These are phyloP conservation scores for Bubalus kerabau DNA, from an alignment of 2,113 vertebrate genomes.

Conservation along the genomic window DNA sequence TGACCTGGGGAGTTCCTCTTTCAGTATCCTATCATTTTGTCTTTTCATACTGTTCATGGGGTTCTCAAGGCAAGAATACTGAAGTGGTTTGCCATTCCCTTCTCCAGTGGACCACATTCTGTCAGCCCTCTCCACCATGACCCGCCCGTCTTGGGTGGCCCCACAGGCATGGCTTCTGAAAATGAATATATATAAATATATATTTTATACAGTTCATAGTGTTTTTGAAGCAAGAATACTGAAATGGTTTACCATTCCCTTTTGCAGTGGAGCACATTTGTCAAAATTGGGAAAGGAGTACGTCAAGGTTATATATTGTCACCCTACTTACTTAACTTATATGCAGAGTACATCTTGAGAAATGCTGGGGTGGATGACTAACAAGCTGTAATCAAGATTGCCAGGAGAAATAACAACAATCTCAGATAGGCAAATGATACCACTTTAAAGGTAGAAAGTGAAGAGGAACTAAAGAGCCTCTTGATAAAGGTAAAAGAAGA, in stretches of 20 bases:
- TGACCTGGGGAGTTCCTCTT: too few relatives aligned
- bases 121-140: too few relatives aligned
- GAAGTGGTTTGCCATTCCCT: too few relatives aligned
- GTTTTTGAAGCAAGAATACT: background rate
- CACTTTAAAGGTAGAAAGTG: background rate
- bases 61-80: too few relatives aligned
- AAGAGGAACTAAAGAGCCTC: background rate
- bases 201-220: background rate
- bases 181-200: background rate
- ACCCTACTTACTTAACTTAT: background rate
- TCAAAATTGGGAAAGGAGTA: background rate
- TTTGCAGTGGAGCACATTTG: background rate
- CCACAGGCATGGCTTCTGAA: background rate
- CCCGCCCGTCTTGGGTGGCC: too few relatives aligned
- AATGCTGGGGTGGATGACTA: background rate
- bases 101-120: too few relatives aligned
- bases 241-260: background rate
- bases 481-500: background rate
- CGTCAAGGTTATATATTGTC: background rate
- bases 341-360: background rate
- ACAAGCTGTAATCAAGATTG: background rate
- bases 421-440: background rate
- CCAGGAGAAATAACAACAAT: background rate
- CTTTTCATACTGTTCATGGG: too few relatives aligned
- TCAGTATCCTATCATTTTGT: too few relatives aligned